These are phyloP conservation scores for Python bivittatus DNA, from an alignment of 2,113 vertebrate species.

Conservation along the genomic window DNA sequence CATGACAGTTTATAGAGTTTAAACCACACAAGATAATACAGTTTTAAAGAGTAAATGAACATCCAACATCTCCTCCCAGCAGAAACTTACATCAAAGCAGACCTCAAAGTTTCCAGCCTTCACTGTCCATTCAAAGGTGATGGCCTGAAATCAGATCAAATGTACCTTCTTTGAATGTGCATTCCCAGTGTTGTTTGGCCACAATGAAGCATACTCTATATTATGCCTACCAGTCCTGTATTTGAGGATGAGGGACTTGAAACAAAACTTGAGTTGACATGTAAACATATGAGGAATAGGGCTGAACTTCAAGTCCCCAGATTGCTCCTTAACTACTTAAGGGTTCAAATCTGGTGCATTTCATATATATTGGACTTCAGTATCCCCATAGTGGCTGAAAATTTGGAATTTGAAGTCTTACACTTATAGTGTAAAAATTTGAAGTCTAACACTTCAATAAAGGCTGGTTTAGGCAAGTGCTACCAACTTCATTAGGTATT, in stretches of 20 bases:
- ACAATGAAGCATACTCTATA: not conserved
- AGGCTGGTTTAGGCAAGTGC: not conserved
- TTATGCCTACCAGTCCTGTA: not conserved
- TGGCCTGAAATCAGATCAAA: not conserved
- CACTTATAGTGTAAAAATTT: not conserved
- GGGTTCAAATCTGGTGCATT: not conserved
- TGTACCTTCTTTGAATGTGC: not conserved
- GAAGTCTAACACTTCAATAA: not conserved
- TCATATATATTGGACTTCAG: not conserved
- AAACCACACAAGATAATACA: not conserved
- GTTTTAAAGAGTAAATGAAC: not conserved
- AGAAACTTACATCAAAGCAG: not conserved
- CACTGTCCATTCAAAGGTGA: not conserved
- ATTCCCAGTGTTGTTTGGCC: not conserved
- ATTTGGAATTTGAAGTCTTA: not conserved
- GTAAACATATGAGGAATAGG: not conserved
- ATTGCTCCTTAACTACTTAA: not conserved
- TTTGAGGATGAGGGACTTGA: not conserved
- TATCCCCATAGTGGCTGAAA: not conserved
- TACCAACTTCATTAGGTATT: conserved; percentile 23
- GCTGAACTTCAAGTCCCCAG: not conserved
- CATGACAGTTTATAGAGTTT: not conserved
- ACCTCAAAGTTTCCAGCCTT: not conserved
- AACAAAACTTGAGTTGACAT: not conserved
- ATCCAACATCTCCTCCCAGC: not conserved